Percentiles rank a stretch among this genome's conserved stretches.
Conservation (phyloP, 2,113 vertebrate species). For the Notiomystis cincta region DNA sequence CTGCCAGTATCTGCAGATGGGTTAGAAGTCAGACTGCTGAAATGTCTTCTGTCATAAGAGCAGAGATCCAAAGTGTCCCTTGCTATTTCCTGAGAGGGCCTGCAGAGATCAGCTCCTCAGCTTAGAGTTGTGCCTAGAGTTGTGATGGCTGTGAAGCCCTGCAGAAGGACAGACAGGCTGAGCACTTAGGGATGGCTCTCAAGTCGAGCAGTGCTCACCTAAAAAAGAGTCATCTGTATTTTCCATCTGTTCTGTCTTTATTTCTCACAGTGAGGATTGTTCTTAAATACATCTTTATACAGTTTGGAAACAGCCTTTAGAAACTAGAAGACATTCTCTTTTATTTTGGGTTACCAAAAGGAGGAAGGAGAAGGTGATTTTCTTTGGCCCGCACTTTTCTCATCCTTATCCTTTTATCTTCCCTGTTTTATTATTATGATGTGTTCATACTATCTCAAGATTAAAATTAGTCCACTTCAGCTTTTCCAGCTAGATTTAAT, state of each 20-base stretch:
- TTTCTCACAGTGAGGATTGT: not conserved
- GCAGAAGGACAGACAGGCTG: not conserved
- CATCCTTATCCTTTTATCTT: not conserved
- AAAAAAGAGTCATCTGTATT: not conserved
- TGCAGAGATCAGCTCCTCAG: not conserved
- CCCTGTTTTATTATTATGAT: not conserved
- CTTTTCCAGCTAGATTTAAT: not conserved
- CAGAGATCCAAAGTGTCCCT: not conserved
- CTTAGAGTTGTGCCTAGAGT: not conserved
- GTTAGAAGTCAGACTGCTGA: not conserved
- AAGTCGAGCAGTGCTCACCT: not conserved
- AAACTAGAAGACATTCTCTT: not conserved
- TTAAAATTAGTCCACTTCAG: not conserved
- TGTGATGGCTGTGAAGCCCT: accelerated
- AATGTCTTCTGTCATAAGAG: not conserved
- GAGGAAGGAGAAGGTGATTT: not conserved
- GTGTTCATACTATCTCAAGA: not conserved
- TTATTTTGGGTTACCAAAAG: not conserved
- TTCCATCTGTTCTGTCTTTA: not conserved
- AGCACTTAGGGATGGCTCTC: not conserved
- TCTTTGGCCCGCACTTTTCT: not conserved
- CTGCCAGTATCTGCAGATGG: not conserved
- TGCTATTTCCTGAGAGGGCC: not conserved
- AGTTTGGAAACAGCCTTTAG: not conserved
- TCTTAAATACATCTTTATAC: not conserved